Evolutionary conservation across 2,888 invertebrate species (phyloP).

Genomic region (Cryptophagus acutangulus): DNA sequence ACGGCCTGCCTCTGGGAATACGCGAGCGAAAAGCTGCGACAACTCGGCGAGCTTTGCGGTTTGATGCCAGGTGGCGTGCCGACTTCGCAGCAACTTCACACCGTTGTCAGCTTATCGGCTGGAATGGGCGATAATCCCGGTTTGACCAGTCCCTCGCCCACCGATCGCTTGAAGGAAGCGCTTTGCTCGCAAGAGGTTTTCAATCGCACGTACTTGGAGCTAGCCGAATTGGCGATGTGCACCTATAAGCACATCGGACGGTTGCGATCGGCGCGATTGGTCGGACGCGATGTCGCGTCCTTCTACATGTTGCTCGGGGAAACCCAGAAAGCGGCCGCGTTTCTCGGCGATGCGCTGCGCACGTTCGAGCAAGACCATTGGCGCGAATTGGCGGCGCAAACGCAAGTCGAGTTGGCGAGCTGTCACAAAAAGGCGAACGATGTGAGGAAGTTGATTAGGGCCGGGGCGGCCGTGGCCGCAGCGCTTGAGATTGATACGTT

Average conservation of each 20-base stretch:
- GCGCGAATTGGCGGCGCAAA: conserved; percentile 76
- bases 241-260: conserved; percentile 89
- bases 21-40: conserved; percentile 59
- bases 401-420: conserved; percentile 75
- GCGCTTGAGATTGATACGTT: conserved; percentile 70
- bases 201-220: conserved; percentile 84
- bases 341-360: conserved; percentile 78
- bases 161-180: conserved; percentile 83
- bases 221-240: conserved; percentile 92
- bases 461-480: conserved; percentile 72
- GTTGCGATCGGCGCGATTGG: conserved; percentile 76
- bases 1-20: conserved; percentile 85
- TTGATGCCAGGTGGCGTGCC: conserved; percentile 78
- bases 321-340: conserved; percentile 84
- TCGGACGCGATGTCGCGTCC: conserved; percentile 83
- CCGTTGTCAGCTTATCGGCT: conserved; percentile 83
- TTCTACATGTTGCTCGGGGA: conserved; percentile 85
- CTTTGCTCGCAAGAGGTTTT: conserved; percentile 85
- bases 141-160: conserved; percentile 57
- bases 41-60: conserved; percentile 85
- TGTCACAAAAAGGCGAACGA: conserved; percentile 81
- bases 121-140: conserved; percentile 77
- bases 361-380: conserved; percentile 87
- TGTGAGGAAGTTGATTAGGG: conserved; percentile 56
- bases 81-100: conserved; percentile 82